Evolutionary conservation across 1,140 invertebrate genomes (phyloP).

Genomic region (Drosophila nigrodunni): DNA sequence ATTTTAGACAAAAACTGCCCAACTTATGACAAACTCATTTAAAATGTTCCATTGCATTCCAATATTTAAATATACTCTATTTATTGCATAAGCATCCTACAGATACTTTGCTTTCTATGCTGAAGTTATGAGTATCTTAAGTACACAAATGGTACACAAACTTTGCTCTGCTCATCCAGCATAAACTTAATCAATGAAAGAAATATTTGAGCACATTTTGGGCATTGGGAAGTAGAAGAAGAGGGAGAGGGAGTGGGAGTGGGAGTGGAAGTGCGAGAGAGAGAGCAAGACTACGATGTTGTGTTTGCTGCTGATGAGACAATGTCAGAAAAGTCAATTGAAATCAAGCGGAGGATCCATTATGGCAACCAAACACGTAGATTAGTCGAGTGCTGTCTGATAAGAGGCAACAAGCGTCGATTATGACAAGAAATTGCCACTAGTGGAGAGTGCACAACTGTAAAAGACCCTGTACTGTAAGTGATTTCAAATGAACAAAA

Average conservation of each 20-base stretch:
- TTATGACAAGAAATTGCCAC: conserved; percentile 22
- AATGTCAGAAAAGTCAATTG: conserved; percentile 61
- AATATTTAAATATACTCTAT: no score
- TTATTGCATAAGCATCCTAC: no score
- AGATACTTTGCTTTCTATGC: no score
- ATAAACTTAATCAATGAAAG: conserved; percentile 2
- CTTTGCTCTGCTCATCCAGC: not conserved
- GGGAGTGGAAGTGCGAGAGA: not conserved
- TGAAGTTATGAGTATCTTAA: no score
- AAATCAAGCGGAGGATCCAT: conserved; percentile 25
- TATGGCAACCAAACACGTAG: conserved; percentile 23
- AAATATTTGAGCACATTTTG: not conserved
- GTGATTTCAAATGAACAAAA: no score
- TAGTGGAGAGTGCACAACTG: no score
- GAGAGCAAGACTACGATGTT: conserved; percentile 3
- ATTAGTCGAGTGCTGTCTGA: conserved; percentile 31
- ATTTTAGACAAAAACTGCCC: no score
- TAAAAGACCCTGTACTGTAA: no score
- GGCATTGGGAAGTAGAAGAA: no score
- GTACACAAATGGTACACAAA: not conserved
- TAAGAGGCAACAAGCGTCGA: conserved; percentile 29
- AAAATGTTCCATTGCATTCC: no score
- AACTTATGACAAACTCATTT: no score
- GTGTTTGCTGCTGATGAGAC: conserved; percentile 34
- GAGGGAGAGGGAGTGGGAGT: no score